Conservation (phyloP, 2,797 vertebrate genomes). For the Acridotheres tristis region DNA sequence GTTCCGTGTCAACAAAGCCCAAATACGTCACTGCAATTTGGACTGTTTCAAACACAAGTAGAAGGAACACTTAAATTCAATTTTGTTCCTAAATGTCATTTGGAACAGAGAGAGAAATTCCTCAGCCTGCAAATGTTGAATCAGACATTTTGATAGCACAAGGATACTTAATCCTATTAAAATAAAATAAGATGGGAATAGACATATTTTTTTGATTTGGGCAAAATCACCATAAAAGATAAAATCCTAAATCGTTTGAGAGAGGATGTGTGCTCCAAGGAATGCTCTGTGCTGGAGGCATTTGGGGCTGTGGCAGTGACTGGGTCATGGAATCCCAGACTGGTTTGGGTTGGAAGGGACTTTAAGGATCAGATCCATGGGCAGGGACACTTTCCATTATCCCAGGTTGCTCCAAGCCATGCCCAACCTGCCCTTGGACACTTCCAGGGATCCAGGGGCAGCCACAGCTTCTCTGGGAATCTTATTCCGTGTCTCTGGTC, state of each 20-base stretch:
- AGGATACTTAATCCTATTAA: constrained; percentile 48
- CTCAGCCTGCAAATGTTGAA: constrained; percentile 36
- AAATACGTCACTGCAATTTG: constrained; percentile 31
- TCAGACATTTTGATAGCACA: constrained; percentile 40
- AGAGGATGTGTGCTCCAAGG: background rate
- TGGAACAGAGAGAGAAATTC: constrained; percentile 54
- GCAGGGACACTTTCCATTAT: background rate
- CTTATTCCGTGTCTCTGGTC: background rate
- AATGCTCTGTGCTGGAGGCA: background rate
- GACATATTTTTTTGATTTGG: background rate
- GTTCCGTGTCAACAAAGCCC: constrained; percentile 49
- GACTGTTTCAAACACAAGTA: constrained; percentile 35
- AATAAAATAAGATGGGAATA: constrained; percentile 19
- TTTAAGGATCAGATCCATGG: background rate
- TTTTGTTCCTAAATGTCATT: constrained; percentile 49
- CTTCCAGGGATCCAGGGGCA: background rate
- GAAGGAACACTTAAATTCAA: constrained; percentile 35
- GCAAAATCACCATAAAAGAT: background rate
- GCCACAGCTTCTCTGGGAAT: background rate
- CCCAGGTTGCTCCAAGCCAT: background rate
- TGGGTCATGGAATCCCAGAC: background rate
- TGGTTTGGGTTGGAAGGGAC: background rate
- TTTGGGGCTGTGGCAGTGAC: background rate
- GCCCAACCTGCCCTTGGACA: background rate
- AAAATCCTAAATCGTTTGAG: background rate